phyloP scores from a whole-genome alignment of 2,797 vertebrate species.

The Gymnothorax reevesii region DNA sequence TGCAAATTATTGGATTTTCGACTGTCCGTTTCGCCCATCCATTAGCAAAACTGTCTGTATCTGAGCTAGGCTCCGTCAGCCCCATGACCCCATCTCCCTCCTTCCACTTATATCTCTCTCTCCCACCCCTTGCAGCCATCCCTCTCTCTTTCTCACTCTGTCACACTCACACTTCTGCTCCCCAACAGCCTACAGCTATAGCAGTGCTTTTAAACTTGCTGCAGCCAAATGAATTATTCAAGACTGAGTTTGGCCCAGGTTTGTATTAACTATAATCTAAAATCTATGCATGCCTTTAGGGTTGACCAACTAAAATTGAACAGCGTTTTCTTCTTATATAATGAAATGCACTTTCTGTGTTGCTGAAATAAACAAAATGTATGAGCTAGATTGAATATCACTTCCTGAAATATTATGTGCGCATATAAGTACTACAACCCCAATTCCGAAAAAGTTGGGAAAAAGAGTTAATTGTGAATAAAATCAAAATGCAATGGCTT shows the following conservation, averaged over 20 bases:
- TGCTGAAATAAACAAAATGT: conserved; percentile 1
- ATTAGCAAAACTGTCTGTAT: neutral
- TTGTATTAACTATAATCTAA: neutral
- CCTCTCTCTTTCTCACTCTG: neutral
- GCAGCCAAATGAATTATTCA: neutral
- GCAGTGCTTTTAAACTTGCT: neutral
- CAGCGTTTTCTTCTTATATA: neutral
- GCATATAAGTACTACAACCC: too few relatives aligned
- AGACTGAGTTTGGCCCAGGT: neutral
- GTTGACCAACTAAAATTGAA: neutral
- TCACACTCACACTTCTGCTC: neutral
- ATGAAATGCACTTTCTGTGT: neutral
- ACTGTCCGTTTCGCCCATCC: neutral
- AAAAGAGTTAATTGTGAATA: too few relatives aligned
- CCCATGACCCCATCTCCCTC: neutral
- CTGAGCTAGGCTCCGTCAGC: neutral
- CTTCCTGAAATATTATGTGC: neutral
- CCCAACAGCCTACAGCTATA: neutral
- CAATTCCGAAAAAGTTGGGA: too few relatives aligned
- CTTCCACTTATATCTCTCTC: neutral
- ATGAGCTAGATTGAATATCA: neutral
- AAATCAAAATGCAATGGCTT: too few relatives aligned
- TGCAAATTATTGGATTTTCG: neutral
- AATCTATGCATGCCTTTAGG: neutral
- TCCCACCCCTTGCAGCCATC: neutral